phyloP scores from a whole-genome alignment of 2,888 invertebrate species.

The Oscheius onirici region DNA sequence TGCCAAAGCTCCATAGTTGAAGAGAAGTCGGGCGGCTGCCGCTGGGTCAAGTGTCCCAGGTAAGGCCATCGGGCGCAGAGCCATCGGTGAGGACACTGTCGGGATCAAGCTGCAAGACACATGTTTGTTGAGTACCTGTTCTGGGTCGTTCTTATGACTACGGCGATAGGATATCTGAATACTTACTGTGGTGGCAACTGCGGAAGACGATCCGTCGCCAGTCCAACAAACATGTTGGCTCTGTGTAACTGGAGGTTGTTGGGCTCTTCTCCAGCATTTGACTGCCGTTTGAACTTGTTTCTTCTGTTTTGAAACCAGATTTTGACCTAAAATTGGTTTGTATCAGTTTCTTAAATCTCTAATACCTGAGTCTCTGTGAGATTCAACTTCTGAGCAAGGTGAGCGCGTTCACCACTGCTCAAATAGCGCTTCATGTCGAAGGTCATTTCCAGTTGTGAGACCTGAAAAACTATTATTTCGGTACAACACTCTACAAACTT shows the following conservation, averaged over 20 bases:
- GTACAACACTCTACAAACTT: slow-evolving; percentile 37
- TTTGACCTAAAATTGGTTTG: slow-evolving; percentile 57
- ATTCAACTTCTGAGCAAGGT: slow-evolving; percentile 59
- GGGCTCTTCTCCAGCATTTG: slow-evolving; percentile 47
- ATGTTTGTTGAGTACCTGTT: background rate
- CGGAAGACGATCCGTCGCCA: slow-evolving; percentile 15
- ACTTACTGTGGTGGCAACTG: slow-evolving; percentile 13
- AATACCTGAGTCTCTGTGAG: slow-evolving; percentile 68
- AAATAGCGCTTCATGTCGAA: slow-evolving; percentile 65
- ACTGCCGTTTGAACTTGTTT: slow-evolving; percentile 65
- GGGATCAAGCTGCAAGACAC: slow-evolving; percentile 31
- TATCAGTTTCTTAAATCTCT: background rate
- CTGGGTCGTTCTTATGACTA: background rate
- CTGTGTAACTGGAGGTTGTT: slow-evolving; percentile 47
- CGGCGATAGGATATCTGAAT: too few relatives aligned
- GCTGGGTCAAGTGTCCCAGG: slow-evolving; percentile 37
- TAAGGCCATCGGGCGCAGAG: slow-evolving; percentile 32
- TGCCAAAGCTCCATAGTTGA: slow-evolving; percentile 40
- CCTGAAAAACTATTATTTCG: slow-evolving; percentile 39
- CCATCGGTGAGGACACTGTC: slow-evolving; percentile 17
- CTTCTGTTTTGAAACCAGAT: slow-evolving; percentile 70
- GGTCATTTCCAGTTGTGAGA: slow-evolving; percentile 64
- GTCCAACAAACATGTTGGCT: slow-evolving; percentile 36
- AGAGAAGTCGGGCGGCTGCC: slow-evolving; percentile 47
- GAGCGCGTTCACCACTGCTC: slow-evolving; percentile 61